Base-by-base conservation (phyloP, 2,113 vertebrate genomes). In the Lota lota region DNA sequence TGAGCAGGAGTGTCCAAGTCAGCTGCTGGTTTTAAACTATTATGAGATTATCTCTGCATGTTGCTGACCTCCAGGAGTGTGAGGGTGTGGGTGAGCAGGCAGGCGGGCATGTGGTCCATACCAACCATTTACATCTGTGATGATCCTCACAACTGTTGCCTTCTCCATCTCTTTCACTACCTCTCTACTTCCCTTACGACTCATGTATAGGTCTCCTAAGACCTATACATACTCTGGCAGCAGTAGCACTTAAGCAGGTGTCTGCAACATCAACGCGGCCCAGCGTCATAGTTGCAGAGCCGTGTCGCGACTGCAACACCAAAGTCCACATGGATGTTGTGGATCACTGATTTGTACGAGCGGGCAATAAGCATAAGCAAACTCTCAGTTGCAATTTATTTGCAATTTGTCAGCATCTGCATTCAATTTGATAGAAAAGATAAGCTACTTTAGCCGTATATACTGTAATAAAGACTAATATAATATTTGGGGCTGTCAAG, bases 111-210 rank as follows among this genome's bases (percentile, higher is more conserved):
- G 4, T 64, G 36, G 67, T 72, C 79, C 70, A 66, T 70, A 79
- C 73, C 72, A 70, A 62, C 70, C 21, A 67, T 10, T 59, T 62
- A 85, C 84, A 84, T 86, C 78, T 87, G 83, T 85, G 68, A 17
- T 0, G 3, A 58, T 69, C 61, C 73, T 51, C 64, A 64, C 86
- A 88, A 80, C 87, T 88, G 88, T 84, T 73, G 70, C 81, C 80
- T 79, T 77, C 80, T 65, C 61, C 16, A n/a, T 64, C 12, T 15
- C 7, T 50, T 20, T 58, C 18, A 2, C 56, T 58, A 16, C 24
- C 61, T 60, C 18, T 28, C 21, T 19, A 21, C 2, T 22, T 6
- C 63, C 4, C 54, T 53, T 5, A 16, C 24, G n/a, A 19, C 7
- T 18, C 6, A 11, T 64, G n/a, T n/a, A n/a, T 47, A 5, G 12